A percentile compares a stretch with the other conserved stretches of the same genome.
Conservation (phyloP, 2,888 invertebrate species). For the Erannis defoliaria region DNA sequence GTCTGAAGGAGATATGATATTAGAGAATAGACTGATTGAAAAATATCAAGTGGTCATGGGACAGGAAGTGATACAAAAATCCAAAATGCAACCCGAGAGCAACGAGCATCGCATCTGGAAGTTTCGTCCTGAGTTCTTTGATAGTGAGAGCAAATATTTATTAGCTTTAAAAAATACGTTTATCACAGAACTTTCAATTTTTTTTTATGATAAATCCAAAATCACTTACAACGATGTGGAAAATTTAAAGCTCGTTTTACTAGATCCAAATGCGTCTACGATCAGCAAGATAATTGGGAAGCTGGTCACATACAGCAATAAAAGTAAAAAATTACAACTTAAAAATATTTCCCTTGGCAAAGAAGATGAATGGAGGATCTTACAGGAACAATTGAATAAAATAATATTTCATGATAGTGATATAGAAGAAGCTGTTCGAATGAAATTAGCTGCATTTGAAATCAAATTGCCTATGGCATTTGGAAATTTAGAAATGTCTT, state of each 20-base stretch:
- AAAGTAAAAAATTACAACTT: slow-evolving; percentile 34
- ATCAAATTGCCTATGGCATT: slow-evolving; percentile 52
- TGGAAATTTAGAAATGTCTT: slow-evolving; percentile 52
- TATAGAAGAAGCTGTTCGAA: slow-evolving; percentile 47
- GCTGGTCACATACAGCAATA: slow-evolving; percentile 38
- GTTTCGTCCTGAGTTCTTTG: slow-evolving; percentile 53
- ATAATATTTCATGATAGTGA: slow-evolving; percentile 41
- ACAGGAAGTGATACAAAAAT: slow-evolving; percentile 48
- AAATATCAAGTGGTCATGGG: slow-evolving; percentile 57
- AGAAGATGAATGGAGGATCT: slow-evolving; percentile 7
- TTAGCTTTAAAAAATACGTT: slow-evolving; percentile 47
- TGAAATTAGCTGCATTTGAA: slow-evolving; percentile 39
- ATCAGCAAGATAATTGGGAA: slow-evolving; percentile 52
- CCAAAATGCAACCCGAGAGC: slow-evolving; percentile 2
- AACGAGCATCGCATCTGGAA: slow-evolving; percentile 35
- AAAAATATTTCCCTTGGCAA: slow-evolving; percentile 32
- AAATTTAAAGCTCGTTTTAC: slow-evolving; percentile 36
- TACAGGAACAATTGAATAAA: slow-evolving; percentile 43
- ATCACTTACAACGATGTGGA: slow-evolving; percentile 36
- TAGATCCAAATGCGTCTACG: slow-evolving; percentile 42
- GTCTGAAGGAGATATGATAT: slow-evolving; percentile 46
- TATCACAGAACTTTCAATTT: slow-evolving; percentile 44
- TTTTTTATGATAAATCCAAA: slow-evolving; percentile 41
- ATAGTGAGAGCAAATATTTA: slow-evolving; percentile 42
- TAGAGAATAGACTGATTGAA: slow-evolving; percentile 53